These are phyloP conservation scores for Phallusia fumigata DNA, from an alignment of 23 tunicate species.

Conservation along the genomic window DNA sequence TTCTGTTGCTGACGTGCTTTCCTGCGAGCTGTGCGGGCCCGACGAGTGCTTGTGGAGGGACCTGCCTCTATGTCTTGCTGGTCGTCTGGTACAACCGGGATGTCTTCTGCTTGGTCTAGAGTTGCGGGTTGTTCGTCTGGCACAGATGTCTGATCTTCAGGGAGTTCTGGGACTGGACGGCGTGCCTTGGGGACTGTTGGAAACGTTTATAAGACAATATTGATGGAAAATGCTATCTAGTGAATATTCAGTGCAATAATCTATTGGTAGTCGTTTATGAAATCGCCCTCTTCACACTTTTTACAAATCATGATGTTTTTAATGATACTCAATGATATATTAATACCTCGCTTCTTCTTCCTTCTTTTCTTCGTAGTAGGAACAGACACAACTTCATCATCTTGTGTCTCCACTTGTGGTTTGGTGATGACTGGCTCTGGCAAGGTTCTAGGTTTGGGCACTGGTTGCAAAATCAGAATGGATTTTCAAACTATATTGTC, in stretches of 20 bases:
- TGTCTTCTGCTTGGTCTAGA: background rate
- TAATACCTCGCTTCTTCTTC: slow-evolving; percentile 3
- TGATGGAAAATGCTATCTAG: no score
- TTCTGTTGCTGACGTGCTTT: slow-evolving; percentile 1
- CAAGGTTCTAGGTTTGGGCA: slow-evolving; percentile 21
- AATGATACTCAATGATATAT: background rate
- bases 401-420: background rate
- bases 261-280: no score
- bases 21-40: background rate
- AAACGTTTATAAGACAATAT: background rate
- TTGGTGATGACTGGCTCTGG: background rate
- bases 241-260: no score
- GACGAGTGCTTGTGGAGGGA: background rate
- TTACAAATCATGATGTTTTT: no score
- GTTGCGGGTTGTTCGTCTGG: background rate
- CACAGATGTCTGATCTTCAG: background rate
- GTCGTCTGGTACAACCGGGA: slow-evolving; percentile 13
- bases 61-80: background rate
- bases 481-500: no score
- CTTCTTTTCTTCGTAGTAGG: slow-evolving; percentile 4
- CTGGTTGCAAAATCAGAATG: background rate
- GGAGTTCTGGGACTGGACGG: background rate
- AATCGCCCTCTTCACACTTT: no score
- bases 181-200: background rate
- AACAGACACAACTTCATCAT: background rate